Evolutionary conservation across 2,888 invertebrate genomes (phyloP).

Genomic region (Phorcus lineatus): DNA sequence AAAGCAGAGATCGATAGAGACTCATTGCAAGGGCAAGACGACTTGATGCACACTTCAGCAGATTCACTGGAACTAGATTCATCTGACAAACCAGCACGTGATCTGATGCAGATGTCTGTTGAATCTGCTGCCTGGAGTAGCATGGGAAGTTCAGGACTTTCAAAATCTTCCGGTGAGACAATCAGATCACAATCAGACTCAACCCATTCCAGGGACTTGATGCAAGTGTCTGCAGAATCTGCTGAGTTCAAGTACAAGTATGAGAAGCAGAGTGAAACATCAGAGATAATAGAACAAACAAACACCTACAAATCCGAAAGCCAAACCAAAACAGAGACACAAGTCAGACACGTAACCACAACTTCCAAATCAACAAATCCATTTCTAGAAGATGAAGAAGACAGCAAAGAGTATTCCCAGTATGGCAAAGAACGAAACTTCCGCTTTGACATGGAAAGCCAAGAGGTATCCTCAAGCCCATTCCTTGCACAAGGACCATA

Average conservation of each 20-base stretch:
- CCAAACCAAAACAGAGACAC: background rate
- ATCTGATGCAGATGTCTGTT: slow-evolving; percentile 45
- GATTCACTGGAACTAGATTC: slow-evolving; percentile 58
- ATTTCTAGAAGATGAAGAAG: slow-evolving; percentile 54
- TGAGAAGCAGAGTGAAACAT: slow-evolving; percentile 19
- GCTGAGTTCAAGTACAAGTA: slow-evolving; percentile 44
- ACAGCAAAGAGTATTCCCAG: slow-evolving; percentile 34
- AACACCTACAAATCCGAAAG: background rate
- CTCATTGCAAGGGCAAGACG: slow-evolving; percentile 56
- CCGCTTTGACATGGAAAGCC: slow-evolving; percentile 35
- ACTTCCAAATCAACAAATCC: slow-evolving; percentile 43
- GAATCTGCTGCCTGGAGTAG: slow-evolving; percentile 59
- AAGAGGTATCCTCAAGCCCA: slow-evolving; percentile 26
- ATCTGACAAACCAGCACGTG: slow-evolving; percentile 34
- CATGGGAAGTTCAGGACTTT: slow-evolving; percentile 66
- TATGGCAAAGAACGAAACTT: slow-evolving; percentile 27
- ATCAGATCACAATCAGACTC: slow-evolving; percentile 63
- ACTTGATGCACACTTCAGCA: slow-evolving; percentile 59
- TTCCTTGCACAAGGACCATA: slow-evolving; percentile 60
- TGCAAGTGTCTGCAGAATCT: slow-evolving; percentile 74
- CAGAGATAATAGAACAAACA: background rate
- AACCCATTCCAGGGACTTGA: slow-evolving; percentile 60
- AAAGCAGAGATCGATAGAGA: slow-evolving; percentile 44
- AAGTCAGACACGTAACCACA: slow-evolving; percentile 17
- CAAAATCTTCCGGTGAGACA: slow-evolving; percentile 62